Conservation (phyloP, 2,113 vertebrate species). For the Onychorhynchus coronatus region DNA sequence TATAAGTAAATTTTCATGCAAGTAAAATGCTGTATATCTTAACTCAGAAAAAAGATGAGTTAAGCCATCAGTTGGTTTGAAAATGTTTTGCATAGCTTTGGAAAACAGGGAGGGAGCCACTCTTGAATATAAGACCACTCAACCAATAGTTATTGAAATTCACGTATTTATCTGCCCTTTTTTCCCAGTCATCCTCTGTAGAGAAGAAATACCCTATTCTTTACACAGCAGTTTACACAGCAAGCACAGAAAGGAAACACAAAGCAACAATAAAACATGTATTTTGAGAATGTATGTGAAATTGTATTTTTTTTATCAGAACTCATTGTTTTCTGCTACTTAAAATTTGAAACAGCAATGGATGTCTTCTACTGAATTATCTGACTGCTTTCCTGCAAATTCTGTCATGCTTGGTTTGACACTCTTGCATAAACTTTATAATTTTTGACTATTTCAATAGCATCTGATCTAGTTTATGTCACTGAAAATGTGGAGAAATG, state of each 20-base stretch:
- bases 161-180: neutral
- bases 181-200: neutral
- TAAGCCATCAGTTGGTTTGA: neutral
- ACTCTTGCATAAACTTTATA: neutral
- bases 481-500: neutral
- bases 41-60: neutral
- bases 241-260: neutral
- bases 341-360: neutral
- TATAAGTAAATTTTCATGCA: neutral
- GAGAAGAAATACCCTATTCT: neutral
- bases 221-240: constrained; percentile 22
- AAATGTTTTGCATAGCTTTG: neutral
- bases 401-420: neutral
- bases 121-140: neutral
- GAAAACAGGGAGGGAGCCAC: too few species aligned
- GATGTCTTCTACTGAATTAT: neutral
- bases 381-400: neutral
- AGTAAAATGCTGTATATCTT: neutral
- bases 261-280: neutral
- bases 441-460: neutral
- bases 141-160: neutral
- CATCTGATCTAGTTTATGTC: neutral
- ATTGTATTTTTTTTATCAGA: neutral
- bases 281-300: neutral
- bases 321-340: neutral